phyloP scores from a whole-genome alignment of 2,113 vertebrate genomes.

The Herpailurus yagouaroundi region DNA sequence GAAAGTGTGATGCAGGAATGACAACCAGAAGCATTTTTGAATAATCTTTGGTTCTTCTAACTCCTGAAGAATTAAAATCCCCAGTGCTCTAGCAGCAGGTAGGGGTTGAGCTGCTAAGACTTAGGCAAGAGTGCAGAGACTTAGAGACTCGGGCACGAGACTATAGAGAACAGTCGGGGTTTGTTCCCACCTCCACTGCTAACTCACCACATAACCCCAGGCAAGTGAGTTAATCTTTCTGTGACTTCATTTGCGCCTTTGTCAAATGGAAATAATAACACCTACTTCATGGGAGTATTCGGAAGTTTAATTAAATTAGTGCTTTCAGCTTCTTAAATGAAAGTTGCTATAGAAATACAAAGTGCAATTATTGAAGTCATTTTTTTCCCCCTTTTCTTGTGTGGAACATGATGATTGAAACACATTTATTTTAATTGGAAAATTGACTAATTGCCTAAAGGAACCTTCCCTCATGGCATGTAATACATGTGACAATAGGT shows the following conservation, averaged over 20 bases:
- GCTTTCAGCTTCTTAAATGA: conserved; percentile 57
- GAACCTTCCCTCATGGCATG: background rate
- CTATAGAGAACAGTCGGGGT: background rate
- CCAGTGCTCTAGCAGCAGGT: background rate
- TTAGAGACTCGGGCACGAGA: background rate
- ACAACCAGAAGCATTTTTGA: background rate
- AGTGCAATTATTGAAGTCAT: conserved; percentile 47
- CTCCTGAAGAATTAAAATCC: background rate
- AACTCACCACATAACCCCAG: background rate
- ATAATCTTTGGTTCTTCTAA: background rate
- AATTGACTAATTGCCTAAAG: conserved; percentile 61
- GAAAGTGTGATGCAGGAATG: background rate
- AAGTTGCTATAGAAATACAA: conserved; percentile 63
- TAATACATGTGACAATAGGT: background rate
- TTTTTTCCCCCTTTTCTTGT: conserved; percentile 52
- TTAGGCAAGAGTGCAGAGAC: background rate
- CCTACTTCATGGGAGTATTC: background rate
- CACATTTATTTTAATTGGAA: conserved; percentile 75
- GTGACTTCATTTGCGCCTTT: conserved; percentile 49
- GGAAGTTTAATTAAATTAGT: conserved; percentile 71
- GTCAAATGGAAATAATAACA: conserved; percentile 61
- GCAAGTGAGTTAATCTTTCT: conserved; percentile 51
- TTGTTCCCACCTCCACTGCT: background rate
- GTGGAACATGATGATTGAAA: conserved; percentile 54
- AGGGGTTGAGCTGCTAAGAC: background rate